Percentiles rank a stretch among this genome's conserved stretches.
These are phyloP conservation scores for Ariopsis seemanni DNA, from an alignment of 2,113 vertebrate species.

Conservation along the genomic window DNA sequence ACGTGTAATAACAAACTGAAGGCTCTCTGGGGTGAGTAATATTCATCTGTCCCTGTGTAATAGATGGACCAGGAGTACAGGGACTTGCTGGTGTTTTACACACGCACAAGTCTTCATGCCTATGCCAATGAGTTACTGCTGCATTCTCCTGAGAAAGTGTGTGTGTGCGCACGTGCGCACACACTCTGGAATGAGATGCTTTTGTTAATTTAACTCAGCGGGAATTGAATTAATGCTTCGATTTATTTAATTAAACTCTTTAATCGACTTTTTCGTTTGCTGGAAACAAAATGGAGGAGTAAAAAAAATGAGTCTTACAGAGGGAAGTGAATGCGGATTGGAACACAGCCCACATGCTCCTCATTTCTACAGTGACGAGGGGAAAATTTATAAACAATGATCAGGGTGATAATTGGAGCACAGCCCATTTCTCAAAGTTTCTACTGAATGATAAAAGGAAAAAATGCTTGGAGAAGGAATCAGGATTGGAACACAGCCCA, in stretches of 20 bases:
- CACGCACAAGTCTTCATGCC: background rate
- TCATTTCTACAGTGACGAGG: background rate
- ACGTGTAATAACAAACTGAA: background rate
- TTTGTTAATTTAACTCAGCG: conserved; percentile 38
- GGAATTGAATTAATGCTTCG: conserved; percentile 30
- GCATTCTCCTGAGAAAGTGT: conserved; percentile 3
- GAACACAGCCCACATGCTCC: background rate
- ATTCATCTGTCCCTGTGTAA: background rate
- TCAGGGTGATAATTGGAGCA: background rate
- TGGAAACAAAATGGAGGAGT: background rate
- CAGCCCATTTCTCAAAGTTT: background rate
- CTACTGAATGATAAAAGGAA: background rate
- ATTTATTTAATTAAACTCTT: conserved; percentile 36
- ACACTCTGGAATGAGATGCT: background rate
- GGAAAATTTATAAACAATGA: background rate
- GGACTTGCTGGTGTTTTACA: background rate
- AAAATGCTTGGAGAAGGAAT: background rate
- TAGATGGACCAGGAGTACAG: background rate
- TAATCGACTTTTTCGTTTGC: conserved; percentile 10
- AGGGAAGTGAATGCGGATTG: background rate
- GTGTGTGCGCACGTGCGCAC: too few species aligned
- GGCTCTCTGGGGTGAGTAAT: background rate
- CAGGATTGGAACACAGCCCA: background rate
- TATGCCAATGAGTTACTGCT: conserved; percentile 27
- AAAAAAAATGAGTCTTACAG: background rate